Conservation (phyloP, 2,888 invertebrate species). For the Drosophila neonasuta region DNA sequence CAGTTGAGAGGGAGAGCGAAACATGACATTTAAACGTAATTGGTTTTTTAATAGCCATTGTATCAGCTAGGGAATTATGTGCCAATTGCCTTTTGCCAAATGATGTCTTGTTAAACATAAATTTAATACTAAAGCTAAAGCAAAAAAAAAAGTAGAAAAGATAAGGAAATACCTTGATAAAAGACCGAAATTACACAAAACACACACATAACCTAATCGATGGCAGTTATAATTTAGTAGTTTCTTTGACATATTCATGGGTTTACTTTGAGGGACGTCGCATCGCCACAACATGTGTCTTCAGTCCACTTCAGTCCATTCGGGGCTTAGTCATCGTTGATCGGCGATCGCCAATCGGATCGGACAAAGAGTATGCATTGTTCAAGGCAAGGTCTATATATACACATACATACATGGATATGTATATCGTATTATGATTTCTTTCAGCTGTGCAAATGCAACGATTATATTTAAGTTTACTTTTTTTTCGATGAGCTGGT, state of each 20-base stretch:
- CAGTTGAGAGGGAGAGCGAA: constrained; percentile 8
- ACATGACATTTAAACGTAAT: constrained; percentile 72
- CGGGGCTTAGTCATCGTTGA: constrained; percentile 18
- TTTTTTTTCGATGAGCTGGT: neutral
- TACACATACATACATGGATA: neutral
- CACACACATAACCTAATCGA: constrained; percentile 1
- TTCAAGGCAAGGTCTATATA: constrained; percentile 13
- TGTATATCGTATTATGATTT: constrained; percentile 14
- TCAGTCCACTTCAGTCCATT: constrained; percentile 17
- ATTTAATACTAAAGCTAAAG: constrained; percentile 39
- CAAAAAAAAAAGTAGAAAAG: constrained; percentile 2
- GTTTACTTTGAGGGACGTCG: constrained; percentile 1
- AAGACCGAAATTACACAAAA: neutral
- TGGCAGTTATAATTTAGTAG: constrained; percentile 10
- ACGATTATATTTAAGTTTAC: constrained; percentile 1
- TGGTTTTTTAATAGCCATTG: constrained; percentile 74
- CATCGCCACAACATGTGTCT: constrained; percentile 5
- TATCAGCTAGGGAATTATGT: constrained; percentile 70
- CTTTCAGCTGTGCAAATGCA: constrained; percentile 23
- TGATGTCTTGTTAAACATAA: constrained; percentile 72
- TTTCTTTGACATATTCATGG: constrained; percentile 6
- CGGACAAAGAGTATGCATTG: constrained; percentile 22
- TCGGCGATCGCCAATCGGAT: constrained; percentile 1
- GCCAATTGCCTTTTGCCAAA: constrained; percentile 60
- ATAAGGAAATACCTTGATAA: constrained; percentile 42